A percentile compares a stretch with the other conserved stretches of the same genome.
Evolutionary conservation across 2,113 vertebrate genomes (phyloP).

Genomic region (Brachionichthys hirsutus): DNA sequence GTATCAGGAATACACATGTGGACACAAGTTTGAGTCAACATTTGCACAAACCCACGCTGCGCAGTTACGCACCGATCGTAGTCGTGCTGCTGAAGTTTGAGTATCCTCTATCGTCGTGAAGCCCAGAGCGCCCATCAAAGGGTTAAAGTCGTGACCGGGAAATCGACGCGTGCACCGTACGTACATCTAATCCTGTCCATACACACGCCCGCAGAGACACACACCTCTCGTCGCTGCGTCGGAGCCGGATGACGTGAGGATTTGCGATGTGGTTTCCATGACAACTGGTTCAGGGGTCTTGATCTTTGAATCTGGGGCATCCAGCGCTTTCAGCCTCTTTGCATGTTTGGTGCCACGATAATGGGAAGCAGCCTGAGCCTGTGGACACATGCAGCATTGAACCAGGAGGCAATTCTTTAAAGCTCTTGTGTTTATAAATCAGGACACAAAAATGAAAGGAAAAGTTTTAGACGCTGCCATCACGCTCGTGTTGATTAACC

Average conservation of each 20-base stretch:
- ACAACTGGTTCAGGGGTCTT: conserved; percentile 77
- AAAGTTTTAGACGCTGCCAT: background rate
- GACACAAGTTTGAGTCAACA: conserved; percentile 6
- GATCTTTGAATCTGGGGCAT: conserved; percentile 90
- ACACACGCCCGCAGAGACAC: conserved; percentile 6
- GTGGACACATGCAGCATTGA: conserved; percentile 72
- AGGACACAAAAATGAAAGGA: background rate
- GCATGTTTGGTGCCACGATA: conserved; percentile 91
- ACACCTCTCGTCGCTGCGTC: conserved; percentile 82
- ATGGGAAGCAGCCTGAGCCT: conserved; percentile 91
- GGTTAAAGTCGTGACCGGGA: conserved; percentile 53
- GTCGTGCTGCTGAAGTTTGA: conserved; percentile 50
- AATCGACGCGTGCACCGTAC: conserved; percentile 24
- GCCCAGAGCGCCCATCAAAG: conserved; percentile 58
- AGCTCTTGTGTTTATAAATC: no score
- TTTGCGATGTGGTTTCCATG: conserved; percentile 77
- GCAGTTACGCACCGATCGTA: conserved; percentile 27
- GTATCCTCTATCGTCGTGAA: conserved; percentile 48
- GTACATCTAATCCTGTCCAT: conserved; percentile 18
- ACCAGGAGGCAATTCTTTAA: conserved; percentile 17
- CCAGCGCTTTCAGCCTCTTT: conserved; percentile 92
- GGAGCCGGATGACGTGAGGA: conserved; percentile 83
- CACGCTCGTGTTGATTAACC: background rate
- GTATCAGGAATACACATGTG: conserved; percentile 1
- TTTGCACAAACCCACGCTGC: conserved; percentile 13